phyloP scores from a whole-genome alignment of 2,888 invertebrate genomes.

The Torymus auratus region DNA sequence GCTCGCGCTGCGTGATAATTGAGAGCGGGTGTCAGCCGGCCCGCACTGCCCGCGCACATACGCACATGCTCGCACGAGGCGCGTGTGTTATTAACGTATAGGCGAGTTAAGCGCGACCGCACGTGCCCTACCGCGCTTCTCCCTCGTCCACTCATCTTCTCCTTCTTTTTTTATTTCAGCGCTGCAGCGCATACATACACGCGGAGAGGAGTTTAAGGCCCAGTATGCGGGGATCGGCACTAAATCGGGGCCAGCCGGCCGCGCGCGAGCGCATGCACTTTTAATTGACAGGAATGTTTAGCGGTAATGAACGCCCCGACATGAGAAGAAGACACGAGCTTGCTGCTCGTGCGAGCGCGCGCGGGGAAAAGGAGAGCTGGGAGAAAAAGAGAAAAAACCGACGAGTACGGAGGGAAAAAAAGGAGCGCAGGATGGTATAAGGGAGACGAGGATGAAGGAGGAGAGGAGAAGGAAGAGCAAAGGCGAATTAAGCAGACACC shows the following conservation, averaged over 20 bases:
- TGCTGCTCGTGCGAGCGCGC: constrained; percentile 7
- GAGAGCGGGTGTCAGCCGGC: constrained; percentile 60
- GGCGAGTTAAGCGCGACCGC: too few species aligned
- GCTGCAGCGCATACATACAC: too few species aligned
- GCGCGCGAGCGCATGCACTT: constrained; percentile 64
- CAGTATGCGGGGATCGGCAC: constrained; percentile 62
- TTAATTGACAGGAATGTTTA: constrained; percentile 76
- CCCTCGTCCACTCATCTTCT: too few species aligned
- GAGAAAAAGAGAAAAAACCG: not conserved
- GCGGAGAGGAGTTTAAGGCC: constrained; percentile 41
- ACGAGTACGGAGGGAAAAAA: not conserved
- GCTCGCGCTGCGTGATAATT: constrained; percentile 58
- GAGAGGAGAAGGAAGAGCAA: constrained; percentile 48
- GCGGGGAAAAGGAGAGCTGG: constrained; percentile 14
- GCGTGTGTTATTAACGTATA: too few species aligned
- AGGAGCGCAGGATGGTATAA: constrained; percentile 27
- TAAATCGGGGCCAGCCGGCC: constrained; percentile 68
- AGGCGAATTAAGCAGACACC: constrained; percentile 54
- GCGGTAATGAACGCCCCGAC: constrained; percentile 72
- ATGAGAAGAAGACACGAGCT: constrained; percentile 62
- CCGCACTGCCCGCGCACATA: constrained; percentile 30
- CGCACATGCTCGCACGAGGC: not conserved
- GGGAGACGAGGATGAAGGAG: constrained; percentile 53
- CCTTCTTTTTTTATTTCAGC: too few species aligned
- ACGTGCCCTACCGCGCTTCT: too few species aligned